These are phyloP conservation scores for Lycaon pictus DNA, from an alignment of 2,113 vertebrate genomes.

Conservation along the genomic window DNA sequence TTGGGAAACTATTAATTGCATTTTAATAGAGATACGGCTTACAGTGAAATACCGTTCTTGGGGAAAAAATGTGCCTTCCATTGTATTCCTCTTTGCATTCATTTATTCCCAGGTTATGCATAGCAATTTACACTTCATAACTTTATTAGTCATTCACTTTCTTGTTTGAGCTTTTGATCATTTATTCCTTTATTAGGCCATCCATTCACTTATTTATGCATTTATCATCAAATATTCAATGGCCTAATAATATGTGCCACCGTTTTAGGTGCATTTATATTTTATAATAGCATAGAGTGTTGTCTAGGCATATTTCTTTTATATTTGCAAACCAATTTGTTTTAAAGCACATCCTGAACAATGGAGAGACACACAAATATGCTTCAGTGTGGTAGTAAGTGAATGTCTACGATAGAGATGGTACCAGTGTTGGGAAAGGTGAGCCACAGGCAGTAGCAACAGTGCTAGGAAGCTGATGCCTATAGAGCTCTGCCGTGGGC, in stretches of 20 bases:
- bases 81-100: background rate
- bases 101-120: background rate
- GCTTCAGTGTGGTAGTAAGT: background rate
- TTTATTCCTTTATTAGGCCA: background rate
- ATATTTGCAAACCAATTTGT: slow-evolving; percentile 54
- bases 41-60: background rate
- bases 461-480: background rate
- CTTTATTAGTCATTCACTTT: background rate
- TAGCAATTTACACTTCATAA: background rate
- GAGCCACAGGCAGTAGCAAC: background rate
- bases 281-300: background rate
- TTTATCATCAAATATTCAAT: background rate
- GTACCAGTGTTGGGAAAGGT: background rate
- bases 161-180: slow-evolving; percentile 47
- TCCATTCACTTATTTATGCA: background rate
- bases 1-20: slow-evolving; percentile 54
- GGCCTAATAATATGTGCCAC: background rate
- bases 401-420: background rate
- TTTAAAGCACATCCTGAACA: background rate
- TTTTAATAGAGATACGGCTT: slow-evolving; percentile 21
- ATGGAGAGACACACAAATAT: background rate
- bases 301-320: background rate
- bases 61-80: background rate
- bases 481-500: background rate
- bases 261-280: background rate